These are phyloP conservation scores for Clivina fossor DNA, from an alignment of 2,888 invertebrate genomes.

Conservation along the genomic window DNA sequence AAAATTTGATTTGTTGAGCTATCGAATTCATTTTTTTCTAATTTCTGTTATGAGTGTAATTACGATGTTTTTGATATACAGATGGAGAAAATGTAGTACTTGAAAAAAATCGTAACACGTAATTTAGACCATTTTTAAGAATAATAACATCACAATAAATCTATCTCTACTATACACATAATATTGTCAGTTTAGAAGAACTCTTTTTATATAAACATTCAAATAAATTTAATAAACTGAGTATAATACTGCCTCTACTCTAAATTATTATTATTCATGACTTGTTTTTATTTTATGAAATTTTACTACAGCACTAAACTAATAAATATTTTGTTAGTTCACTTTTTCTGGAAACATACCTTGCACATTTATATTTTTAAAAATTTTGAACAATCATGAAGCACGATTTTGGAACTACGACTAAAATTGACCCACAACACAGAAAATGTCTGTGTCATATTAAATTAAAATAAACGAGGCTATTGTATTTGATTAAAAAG, in stretches of 20 bases:
- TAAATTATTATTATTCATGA: background rate
- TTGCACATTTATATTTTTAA: conserved; percentile 20
- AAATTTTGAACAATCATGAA: conserved; percentile 3
- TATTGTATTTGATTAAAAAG: background rate
- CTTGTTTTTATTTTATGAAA: too few species aligned
- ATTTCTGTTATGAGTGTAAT: too few species aligned
- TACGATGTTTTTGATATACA: too few species aligned
- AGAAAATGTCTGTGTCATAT: background rate
- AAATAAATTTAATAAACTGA: conserved; percentile 8
- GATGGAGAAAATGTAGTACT: too few species aligned
- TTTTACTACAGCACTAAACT: too few species aligned
- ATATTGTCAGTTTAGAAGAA: conserved; percentile 27
- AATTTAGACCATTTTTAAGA: conserved; percentile 28
- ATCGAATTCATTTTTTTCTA: too few species aligned
- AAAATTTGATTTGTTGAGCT: too few species aligned
- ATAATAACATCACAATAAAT: conserved; percentile 31
- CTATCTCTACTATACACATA: conserved; percentile 29
- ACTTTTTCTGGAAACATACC: conserved; percentile 25
- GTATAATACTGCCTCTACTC: conserved; percentile 14
- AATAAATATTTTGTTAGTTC: conserved; percentile 14
- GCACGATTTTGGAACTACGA: conserved; percentile 18
- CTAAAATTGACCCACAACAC: conserved; percentile 23
- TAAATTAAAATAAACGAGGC: too few species aligned
- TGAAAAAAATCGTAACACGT: conserved; percentile 18
- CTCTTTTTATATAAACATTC: background rate